Evolutionary conservation across 2,888 invertebrate species (phyloP).

Genomic region (Corythucha ciliata): DNA sequence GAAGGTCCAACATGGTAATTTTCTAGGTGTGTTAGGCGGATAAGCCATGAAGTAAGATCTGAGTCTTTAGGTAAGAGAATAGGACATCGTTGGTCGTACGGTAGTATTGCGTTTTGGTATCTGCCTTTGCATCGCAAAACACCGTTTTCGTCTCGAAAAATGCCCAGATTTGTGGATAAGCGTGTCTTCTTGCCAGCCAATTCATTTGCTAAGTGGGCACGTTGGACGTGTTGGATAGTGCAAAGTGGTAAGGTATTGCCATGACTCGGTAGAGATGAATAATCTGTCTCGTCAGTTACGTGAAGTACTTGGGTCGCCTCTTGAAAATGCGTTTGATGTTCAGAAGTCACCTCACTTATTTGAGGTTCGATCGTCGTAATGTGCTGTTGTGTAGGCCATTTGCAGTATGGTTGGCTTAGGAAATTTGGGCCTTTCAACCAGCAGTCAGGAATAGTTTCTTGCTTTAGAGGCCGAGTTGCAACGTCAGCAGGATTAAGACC

Average conservation of each 20-base stretch:
- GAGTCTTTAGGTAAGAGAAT: constrained; percentile 4
- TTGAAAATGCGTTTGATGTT: too few relatives aligned
- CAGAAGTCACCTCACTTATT: neutral
- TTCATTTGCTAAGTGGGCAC: neutral
- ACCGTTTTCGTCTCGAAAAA: constrained; percentile 1
- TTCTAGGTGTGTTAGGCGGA: neutral
- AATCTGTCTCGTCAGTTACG: too few relatives aligned
- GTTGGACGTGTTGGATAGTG: too few relatives aligned
- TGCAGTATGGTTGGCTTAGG: neutral
- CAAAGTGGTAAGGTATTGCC: too few relatives aligned
- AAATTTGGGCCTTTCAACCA: constrained; percentile 2
- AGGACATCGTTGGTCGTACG: constrained; percentile 9
- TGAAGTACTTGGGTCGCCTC: too few relatives aligned
- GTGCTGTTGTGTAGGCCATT: neutral
- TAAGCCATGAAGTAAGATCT: neutral
- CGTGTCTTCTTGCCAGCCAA: neutral
- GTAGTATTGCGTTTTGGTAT: constrained; percentile 7
- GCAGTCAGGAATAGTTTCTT: neutral
- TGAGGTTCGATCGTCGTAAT: neutral
- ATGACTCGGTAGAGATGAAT: too few relatives aligned
- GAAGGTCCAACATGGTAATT: constrained; percentile 1
- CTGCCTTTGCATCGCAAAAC: constrained; percentile 9
- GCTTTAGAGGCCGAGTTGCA: neutral
- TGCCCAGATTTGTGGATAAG: neutral
- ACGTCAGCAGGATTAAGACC: constrained; percentile 10